Evolutionary conservation across 2,113 vertebrate species (phyloP).

Genomic region (Edolisoma coerulescens): DNA sequence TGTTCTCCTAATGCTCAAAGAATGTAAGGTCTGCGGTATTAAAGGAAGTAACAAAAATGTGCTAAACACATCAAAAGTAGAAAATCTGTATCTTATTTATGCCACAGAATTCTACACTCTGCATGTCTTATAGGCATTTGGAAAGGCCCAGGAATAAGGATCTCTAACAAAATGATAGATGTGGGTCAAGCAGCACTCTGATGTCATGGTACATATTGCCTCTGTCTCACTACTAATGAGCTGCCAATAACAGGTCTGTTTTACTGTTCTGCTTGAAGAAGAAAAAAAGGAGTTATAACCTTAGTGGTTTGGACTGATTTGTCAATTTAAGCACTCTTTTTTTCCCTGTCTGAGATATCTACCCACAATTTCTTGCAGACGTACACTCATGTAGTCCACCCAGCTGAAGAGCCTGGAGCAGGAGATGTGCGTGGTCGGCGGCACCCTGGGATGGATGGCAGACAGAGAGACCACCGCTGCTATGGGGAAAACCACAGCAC

Average conservation of each 20-base stretch:
- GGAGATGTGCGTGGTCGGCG: not conserved
- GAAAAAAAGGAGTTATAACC: conserved; percentile 67
- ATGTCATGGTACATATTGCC: conserved; percentile 70
- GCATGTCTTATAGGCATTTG: conserved; percentile 47
- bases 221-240: conserved; percentile 72
- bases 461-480: not conserved
- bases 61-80: conserved; percentile 78
- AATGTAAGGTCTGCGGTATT: conserved; percentile 65
- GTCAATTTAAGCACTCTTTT: conserved; percentile 62
- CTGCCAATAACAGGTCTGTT: conserved; percentile 77
- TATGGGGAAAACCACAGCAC: not conserved
- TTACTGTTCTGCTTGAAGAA: conserved; percentile 68
- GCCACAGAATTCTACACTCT: conserved; percentile 13
- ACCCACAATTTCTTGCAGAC: conserved; percentile 63
- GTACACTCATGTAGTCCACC: not conserved
- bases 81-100: conserved; percentile 76
- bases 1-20: conserved; percentile 67
- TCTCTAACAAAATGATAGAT: conserved; percentile 69
- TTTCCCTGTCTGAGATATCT: conserved; percentile 30
- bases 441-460: not conserved
- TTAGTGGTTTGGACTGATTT: conserved; percentile 75
- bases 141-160: conserved; percentile 24
- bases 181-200: conserved; percentile 68
- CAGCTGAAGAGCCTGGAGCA: not conserved
- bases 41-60: conserved; percentile 80